Percentiles rank a stretch among this genome's conserved stretches.
phyloP scores from a whole-genome alignment of 2,113 vertebrate genomes.

The Sphaerodactylus townsendi region DNA sequence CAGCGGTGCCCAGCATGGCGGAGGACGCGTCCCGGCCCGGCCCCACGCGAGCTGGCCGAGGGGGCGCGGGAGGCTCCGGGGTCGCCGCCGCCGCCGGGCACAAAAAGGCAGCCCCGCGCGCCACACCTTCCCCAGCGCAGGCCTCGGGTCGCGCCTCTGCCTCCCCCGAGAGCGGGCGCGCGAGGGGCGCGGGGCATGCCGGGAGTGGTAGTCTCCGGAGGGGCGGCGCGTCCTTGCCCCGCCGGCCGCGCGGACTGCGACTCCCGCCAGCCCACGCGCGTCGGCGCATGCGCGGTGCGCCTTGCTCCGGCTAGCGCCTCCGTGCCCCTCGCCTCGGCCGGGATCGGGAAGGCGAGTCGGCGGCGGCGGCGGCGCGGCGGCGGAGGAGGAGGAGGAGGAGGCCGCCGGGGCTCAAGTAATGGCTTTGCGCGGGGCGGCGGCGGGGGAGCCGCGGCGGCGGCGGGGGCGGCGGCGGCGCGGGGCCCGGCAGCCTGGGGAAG shows the following conservation, averaged over 20 bases:
- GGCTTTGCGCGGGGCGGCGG: too few species aligned
- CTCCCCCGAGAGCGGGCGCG: background rate
- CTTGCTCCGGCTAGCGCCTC: constrained; percentile 55
- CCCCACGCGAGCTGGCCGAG: too few species aligned
- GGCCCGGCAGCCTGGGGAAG: too few species aligned
- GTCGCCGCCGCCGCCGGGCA: too few species aligned
- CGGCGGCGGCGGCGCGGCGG: constrained; percentile 82
- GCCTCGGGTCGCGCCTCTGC: background rate
- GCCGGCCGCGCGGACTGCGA: constrained; percentile 74
- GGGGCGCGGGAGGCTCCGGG: too few species aligned
- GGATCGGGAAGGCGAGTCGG: constrained; percentile 81
- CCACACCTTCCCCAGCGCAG: too few species aligned
- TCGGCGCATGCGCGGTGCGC: constrained; percentile 86
- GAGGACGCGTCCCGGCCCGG: too few species aligned
- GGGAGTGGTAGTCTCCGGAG: constrained; percentile 75
- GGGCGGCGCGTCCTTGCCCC: background rate
- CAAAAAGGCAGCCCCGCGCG: too few species aligned
- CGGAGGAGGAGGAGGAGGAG: background rate
- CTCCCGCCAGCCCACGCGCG: constrained; percentile 75
- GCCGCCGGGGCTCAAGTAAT: too few species aligned
- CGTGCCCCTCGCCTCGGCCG: constrained; percentile 88
- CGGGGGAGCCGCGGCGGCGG: too few species aligned
- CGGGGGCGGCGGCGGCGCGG: too few species aligned
- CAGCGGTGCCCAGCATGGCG: too few species aligned
- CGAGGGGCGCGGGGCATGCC: constrained; percentile 6